A percentile compares a stretch with the other conserved stretches of the same genome.
Evolutionary conservation across 1,140 invertebrate genomes (phyloP).

Genomic region (Drosophila auraria): DNA sequence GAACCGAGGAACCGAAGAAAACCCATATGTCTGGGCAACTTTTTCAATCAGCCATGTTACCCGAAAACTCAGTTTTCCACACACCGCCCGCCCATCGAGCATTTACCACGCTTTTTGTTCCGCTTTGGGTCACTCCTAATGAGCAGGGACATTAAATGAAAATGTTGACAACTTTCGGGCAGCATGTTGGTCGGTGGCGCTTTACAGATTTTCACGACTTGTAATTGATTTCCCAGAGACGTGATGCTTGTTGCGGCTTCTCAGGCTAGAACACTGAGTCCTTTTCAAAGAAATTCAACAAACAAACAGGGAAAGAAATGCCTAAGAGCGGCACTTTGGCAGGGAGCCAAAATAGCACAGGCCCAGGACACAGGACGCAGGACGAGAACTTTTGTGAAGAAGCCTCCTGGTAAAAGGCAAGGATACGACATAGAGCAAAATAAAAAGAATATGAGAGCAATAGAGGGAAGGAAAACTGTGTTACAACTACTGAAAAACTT

Average conservation of each 20-base stretch:
- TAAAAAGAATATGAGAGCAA: constrained; percentile 33
- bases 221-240: constrained; percentile 78
- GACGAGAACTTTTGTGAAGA: constrained; percentile 58
- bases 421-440: constrained; percentile 38
- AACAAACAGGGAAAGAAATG: constrained; percentile 61
- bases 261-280: constrained; percentile 41
- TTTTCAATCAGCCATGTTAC: constrained; percentile 48
- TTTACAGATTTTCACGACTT: constrained; percentile 45
- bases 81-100: constrained; percentile 9
- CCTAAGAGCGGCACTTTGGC: constrained; percentile 82
- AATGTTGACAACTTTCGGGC: constrained; percentile 57
- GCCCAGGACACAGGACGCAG: constrained; percentile 54
- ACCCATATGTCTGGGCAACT: constrained; percentile 44
- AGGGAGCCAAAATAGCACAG: constrained; percentile 58
- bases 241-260: constrained; percentile 48
- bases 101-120: constrained; percentile 19
- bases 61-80: constrained; percentile 39
- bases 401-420: constrained; percentile 63
- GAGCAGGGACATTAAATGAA: constrained; percentile 76
- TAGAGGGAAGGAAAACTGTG: constrained; percentile 52
- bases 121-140: constrained; percentile 61
- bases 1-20: background rate
- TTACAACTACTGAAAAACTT: constrained; percentile 83
- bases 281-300: constrained; percentile 66
- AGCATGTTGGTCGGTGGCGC: constrained; percentile 34